Conservation (phyloP, 2,888 invertebrate species). For the Mactromeris polynyma region DNA sequence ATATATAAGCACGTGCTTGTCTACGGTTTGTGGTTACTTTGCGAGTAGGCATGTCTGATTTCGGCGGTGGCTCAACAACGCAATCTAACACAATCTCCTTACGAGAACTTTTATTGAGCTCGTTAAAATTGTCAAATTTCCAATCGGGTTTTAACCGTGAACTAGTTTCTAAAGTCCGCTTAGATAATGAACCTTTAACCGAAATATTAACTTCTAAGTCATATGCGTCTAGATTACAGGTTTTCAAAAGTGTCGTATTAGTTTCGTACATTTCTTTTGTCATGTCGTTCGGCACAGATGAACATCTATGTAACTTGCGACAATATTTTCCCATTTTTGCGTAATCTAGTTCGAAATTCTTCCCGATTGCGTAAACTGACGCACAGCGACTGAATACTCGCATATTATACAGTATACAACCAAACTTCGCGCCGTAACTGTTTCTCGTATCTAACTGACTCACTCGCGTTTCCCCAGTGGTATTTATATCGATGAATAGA, state of each 20-base stretch:
- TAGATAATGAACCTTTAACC: background rate
- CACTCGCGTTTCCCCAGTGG: background rate
- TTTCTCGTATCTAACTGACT: constrained; percentile 18
- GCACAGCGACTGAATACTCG: background rate
- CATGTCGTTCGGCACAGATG: constrained; percentile 22
- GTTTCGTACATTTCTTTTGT: background rate
- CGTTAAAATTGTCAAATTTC: background rate
- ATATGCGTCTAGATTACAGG: background rate
- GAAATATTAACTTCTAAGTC: background rate
- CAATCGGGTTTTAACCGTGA: background rate
- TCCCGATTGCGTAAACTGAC: background rate
- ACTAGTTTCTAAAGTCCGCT: background rate
- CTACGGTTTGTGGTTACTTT: background rate
- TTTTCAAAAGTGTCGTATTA: background rate
- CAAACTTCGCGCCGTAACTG: background rate
- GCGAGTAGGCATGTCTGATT: background rate
- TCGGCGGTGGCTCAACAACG: background rate
- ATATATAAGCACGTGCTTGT: constrained; percentile 4
- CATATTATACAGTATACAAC: background rate
- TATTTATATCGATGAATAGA: constrained; percentile 8
- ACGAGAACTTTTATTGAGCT: background rate
- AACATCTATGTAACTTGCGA: constrained; percentile 26
- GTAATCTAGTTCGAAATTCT: background rate
- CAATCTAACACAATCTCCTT: background rate
- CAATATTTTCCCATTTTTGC: constrained; percentile 27